Base-by-base conservation (phyloP, 2,797 vertebrate species). In the Poecilia velifera region DNA sequence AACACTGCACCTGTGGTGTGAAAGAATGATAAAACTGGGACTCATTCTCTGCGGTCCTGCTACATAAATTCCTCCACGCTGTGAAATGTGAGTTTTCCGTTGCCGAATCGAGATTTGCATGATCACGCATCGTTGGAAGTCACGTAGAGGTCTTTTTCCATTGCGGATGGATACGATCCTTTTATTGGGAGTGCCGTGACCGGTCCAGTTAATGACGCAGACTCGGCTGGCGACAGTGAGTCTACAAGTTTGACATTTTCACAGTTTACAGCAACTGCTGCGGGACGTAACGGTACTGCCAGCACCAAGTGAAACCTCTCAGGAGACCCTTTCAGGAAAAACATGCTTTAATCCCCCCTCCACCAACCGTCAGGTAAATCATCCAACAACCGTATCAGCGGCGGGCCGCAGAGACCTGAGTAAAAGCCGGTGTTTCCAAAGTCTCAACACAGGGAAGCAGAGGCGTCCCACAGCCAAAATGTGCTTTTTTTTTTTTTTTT, bases 161-260 rank as follows among this genome's bases (percentile, higher is more conserved):
- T 72, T 89, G 96, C 96, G 96, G 96, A 96, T 91, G 96, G 94
- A 96, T 95, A 96, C 94, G 77, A 85, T 85, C 82, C 89, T 92
- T 45, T 94, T 95, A 92, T 86, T 87, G 92, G 85, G 91, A 88
- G 95, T 90, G 94, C 90, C 70, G 84, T 88, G 95, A 91, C 95
- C 93, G 89, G 95, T 96, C 95, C 94, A 94, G 95, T 94, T 96
- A 96, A 96, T 96, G 96, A 96, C 96, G 96, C 95, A 96, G 96
- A 90, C 93, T 93, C 86, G 89, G 80, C 94, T 96, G 96, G 96
- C 96, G 96, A 96, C 96, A 96, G 91, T 72, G 87, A 95, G 96
- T 96, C 96, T 96, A 94, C 94, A 96, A 96, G 95, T 96, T 96
- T 96, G 95, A 96, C 96, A 96, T 96, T 96, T 96, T 95, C 95